Evolutionary conservation across 2,888 invertebrate species (phyloP).

Genomic region (Amphiduros pacificus): DNA sequence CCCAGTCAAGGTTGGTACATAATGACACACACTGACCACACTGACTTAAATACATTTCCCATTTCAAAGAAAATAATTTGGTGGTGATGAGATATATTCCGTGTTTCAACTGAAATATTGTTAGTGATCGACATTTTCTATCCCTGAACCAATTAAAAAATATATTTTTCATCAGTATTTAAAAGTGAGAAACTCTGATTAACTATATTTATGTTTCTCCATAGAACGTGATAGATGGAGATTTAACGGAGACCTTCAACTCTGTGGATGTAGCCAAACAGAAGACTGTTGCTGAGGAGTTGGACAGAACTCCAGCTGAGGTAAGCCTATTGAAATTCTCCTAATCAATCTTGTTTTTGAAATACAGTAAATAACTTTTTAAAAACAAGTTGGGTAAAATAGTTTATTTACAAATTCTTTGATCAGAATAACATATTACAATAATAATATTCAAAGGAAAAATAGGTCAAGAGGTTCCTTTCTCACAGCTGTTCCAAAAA

Average conservation of each 20-base stretch:
- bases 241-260: constrained; percentile 98
- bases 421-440: neutral
- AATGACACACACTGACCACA: neutral
- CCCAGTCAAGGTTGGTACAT: constrained; percentile 79
- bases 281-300: constrained; percentile 89
- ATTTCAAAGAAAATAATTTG: neutral
- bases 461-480: neutral
- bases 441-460: neutral
- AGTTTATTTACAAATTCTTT: neutral
- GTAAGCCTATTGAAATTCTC: too few species aligned
- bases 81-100: too few species aligned
- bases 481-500: neutral
- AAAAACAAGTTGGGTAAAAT: neutral
- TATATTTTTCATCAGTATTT: too few species aligned
- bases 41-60: neutral
- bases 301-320: constrained; percentile 93
- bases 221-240: constrained; percentile 98
- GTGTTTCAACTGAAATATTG: too few species aligned
- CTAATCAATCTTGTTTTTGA: too few species aligned
- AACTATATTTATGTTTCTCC: constrained; percentile 45
- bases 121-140: too few species aligned
- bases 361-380: neutral
- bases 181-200: too few species aligned
- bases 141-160: too few species aligned
- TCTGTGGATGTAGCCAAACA: constrained; percentile 92